Evolutionary conservation across 2,113 vertebrate species (phyloP).

Genomic region (Larimichthys polyactis): DNA sequence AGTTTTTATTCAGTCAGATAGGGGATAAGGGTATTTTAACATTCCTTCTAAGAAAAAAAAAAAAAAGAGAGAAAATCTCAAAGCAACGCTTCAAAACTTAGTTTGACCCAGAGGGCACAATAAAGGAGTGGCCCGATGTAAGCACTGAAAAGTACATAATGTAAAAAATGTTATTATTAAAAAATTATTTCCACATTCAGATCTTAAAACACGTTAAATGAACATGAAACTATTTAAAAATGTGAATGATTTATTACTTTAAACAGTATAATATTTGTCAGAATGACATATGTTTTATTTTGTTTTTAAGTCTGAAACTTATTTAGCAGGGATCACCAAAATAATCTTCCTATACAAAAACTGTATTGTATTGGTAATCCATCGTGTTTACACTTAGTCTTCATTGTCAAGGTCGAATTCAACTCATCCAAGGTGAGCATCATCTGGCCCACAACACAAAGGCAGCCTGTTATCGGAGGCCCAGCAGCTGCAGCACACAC

Average conservation of each 20-base stretch:
- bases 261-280: neutral
- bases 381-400: slow-evolving; percentile 32
- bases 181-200: slow-evolving; percentile 9
- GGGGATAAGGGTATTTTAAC: slow-evolving; percentile 73
- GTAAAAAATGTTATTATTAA: slow-evolving; percentile 21
- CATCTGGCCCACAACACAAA: slow-evolving; percentile 49
- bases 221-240: slow-evolving; percentile 6
- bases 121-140: slow-evolving; percentile 1
- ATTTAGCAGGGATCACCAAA: neutral
- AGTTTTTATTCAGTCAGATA: slow-evolving; percentile 62
- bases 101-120: slow-evolving; percentile 24
- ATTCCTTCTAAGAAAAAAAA: slow-evolving; percentile 49
- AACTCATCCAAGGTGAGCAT: slow-evolving; percentile 68
- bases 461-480: slow-evolving; percentile 71
- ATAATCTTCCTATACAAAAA: neutral
- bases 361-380: neutral
- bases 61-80: neutral
- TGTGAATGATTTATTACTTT: neutral
- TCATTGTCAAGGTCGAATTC: slow-evolving; percentile 56
- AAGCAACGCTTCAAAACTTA: slow-evolving; percentile 4
- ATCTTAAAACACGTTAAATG: slow-evolving; percentile 7
- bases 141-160: slow-evolving; percentile 18
- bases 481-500: slow-evolving; percentile 82
- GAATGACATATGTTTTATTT: neutral
- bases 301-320: neutral